These are phyloP conservation scores for Tokudaia muenninki DNA, from an alignment of 2,797 vertebrate genomes.

Conservation along the genomic window DNA sequence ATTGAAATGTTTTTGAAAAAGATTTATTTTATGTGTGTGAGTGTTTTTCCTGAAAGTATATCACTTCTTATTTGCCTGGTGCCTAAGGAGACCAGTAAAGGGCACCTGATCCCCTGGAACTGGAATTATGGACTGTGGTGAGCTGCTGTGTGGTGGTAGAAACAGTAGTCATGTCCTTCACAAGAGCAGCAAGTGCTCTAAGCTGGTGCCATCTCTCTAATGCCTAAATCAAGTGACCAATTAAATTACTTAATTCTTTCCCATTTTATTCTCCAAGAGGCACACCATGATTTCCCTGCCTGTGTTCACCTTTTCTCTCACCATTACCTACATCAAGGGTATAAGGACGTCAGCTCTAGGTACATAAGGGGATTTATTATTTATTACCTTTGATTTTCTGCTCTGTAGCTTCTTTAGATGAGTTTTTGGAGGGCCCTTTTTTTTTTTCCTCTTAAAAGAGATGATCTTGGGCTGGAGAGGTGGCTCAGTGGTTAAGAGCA, in stretches of 20 bases:
- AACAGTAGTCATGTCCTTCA: background rate
- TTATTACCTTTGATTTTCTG: background rate
- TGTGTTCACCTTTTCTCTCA: background rate
- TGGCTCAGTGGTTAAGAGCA: too few species aligned
- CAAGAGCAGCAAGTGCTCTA: background rate
- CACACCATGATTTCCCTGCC: background rate
- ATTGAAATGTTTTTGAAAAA: background rate
- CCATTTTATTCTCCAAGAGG: slow-evolving; percentile 1
- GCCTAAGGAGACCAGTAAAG: background rate
- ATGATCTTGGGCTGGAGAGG: background rate
- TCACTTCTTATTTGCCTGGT: background rate
- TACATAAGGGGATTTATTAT: background rate
- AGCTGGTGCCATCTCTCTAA: background rate
- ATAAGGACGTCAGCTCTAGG: background rate
- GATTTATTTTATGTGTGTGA: background rate
- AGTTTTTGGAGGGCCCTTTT: background rate
- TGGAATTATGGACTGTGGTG: background rate
- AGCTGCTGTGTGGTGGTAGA: background rate
- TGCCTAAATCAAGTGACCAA: background rate
- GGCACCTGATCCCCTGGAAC: background rate
- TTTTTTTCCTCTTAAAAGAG: background rate
- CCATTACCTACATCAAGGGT: background rate
- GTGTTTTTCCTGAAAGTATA: background rate
- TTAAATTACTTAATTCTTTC: background rate
- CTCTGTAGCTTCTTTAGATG: slow-evolving; percentile 3